Evolutionary conservation across 1,140 invertebrate species (phyloP), one percentile per base, ranked within the genome.

Genomic region (Drosophila truncata): DNA sequence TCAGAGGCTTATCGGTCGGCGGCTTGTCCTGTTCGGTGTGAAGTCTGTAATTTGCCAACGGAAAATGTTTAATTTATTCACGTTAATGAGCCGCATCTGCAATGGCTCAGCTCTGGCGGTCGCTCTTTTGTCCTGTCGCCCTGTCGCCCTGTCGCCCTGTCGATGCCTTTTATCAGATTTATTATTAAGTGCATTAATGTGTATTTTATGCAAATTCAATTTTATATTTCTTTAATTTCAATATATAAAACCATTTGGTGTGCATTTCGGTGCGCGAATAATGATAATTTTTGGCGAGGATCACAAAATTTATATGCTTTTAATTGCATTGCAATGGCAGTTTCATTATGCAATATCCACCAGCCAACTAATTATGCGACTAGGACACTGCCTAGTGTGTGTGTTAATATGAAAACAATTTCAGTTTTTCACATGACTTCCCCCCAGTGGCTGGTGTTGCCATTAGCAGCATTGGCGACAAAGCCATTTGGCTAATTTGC

Each of bases 171-270:
- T 83, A 87, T 88, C 84, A 78, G 85, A 87, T 88, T 87, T 74
- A 83, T 83, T 78, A 72, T 83, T 80, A 73, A 84, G 72, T 87
- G 72, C 85, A 83, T 83, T 83, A 80, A 78, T 77, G 54, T 60
- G 57, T 54, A 61, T 54, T 63, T 78, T 78, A 77, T 78, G 61
- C 54, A 58, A 71, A 65, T 64, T 61, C 54, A 41, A 78, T 80
- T 80, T 83, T 46, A 80, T 83, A 80, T 88, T 87, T 87, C 84
- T 88, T 84, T 81, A 78, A 84, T 88, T 87, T 84, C 77, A 67
- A 88, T 80, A 88, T 80, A 80, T 73, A 46, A 70, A 77, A 88
- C 76, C 84, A 87, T 87, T 87, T 88, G 77, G 60, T 49, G 46
- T 37, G 72, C 80, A 76, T 67, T 71, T 79, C 13, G 13, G 20